These are phyloP conservation scores for Solenodon paradoxus DNA, from an alignment of 2,113 vertebrate species.

Conservation along the genomic window DNA sequence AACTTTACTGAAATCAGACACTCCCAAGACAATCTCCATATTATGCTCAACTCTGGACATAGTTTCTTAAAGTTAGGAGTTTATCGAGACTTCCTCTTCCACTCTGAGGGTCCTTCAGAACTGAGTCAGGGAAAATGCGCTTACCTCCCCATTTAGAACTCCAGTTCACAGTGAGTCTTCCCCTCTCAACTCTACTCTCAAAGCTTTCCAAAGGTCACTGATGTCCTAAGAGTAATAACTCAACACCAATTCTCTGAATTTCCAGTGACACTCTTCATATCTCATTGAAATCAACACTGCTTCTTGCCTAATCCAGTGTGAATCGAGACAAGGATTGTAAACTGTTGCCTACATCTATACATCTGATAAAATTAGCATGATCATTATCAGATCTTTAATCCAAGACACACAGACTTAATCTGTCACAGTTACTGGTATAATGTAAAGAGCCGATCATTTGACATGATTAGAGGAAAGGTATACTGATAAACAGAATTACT, in stretches of 20 bases:
- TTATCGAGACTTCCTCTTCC: constrained; percentile 61
- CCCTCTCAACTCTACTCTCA: not conserved
- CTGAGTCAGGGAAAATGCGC: not conserved
- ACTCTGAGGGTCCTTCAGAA: not conserved
- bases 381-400: not conserved
- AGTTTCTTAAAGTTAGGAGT: constrained; percentile 58
- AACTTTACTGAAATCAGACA: constrained; percentile 71
- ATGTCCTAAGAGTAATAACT: not conserved
- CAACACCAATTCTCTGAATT: not conserved
- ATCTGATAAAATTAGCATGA: not conserved
- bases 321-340: not conserved
- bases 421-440: not conserved
- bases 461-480: not conserved
- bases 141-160: not conserved
- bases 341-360: not conserved
- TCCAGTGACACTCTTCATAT: not conserved
- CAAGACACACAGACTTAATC: not conserved
- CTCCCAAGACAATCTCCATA: constrained; percentile 65
- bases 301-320: not conserved
- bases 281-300: not conserved
- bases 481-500: not conserved
- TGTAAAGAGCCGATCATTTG: not conserved
- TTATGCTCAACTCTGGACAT: constrained; percentile 67
- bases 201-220: not conserved
- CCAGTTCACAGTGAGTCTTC: not conserved